Percentiles rank a stretch among this genome's conserved stretches.
Conservation (phyloP, 2,888 invertebrate species). For the Heliconius ismenius region DNA sequence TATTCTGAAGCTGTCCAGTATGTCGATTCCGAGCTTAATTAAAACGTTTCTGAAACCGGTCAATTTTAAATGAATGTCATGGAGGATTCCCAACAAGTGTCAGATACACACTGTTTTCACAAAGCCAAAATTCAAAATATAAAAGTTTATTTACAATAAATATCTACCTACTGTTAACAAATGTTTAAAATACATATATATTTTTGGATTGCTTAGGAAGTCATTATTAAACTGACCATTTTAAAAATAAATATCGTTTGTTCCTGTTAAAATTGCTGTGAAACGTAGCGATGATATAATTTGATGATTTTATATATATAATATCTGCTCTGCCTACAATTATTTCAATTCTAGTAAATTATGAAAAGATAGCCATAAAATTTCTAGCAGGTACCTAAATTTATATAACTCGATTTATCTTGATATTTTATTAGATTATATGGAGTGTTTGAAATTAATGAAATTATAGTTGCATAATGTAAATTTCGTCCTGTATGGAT, state of each 20-base stretch:
- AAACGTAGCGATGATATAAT: background rate
- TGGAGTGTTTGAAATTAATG: background rate
- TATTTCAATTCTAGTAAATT: background rate
- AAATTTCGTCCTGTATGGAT: slow-evolving; percentile 9
- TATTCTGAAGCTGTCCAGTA: slow-evolving; percentile 59
- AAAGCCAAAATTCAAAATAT: slow-evolving; percentile 3
- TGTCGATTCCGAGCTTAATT: slow-evolving; percentile 64
- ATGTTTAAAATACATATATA: background rate
- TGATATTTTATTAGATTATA: background rate
- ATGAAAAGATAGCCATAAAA: no score
- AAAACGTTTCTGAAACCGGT: slow-evolving; percentile 58
- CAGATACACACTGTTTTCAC: slow-evolving; percentile 19
- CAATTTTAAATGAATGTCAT: slow-evolving; percentile 53
- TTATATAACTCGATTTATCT: background rate
- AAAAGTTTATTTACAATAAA: background rate
- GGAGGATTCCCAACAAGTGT: slow-evolving; percentile 32
- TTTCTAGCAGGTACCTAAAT: no score
- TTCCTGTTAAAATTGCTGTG: background rate
- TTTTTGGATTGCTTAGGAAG: background rate
- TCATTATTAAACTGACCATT: background rate
- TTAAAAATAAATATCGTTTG: background rate
- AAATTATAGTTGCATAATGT: slow-evolving; percentile 8
- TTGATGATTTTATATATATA: background rate
- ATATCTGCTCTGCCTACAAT: background rate
- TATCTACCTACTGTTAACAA: background rate